Percentiles rank a stretch among this genome's conserved stretches.
phyloP scores from a whole-genome alignment of 2,888 invertebrate genomes.

The Euzetes globulus region DNA sequence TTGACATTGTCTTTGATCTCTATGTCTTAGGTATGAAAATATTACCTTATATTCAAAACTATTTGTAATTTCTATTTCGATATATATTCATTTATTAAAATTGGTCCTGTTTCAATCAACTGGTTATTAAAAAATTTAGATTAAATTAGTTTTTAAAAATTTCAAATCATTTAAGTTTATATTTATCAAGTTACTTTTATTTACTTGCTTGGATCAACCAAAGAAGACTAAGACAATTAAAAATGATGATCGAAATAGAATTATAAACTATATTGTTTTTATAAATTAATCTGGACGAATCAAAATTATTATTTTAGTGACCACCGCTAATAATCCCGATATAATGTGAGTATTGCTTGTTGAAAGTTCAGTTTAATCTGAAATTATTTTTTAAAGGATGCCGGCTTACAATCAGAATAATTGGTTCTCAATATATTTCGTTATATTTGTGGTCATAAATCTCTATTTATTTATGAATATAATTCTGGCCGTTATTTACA shows the following conservation, averaged over 20 bases:
- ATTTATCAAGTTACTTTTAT: no score
- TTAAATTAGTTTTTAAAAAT: no score
- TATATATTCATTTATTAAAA: neutral
- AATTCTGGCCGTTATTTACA: conserved; percentile 51
- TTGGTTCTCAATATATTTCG: conserved; percentile 50
- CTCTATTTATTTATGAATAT: conserved; percentile 52
- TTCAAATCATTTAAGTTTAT: no score
- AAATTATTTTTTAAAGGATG: conserved; percentile 46
- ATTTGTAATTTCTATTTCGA: neutral
- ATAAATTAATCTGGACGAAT: no score
- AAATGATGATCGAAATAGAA: neutral
- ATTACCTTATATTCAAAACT: neutral
- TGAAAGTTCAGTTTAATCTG: neutral
- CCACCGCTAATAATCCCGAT: conserved; percentile 52
- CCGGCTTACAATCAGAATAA: conserved; percentile 49
- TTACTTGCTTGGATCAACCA: no score
- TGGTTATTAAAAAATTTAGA: no score
- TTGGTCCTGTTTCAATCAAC: neutral
- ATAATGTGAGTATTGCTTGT: conserved; percentile 47
- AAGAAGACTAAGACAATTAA: no score
- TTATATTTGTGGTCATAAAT: conserved; percentile 49
- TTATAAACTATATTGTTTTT: neutral
- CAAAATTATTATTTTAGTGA: conserved; percentile 42
- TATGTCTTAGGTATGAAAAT: conserved; percentile 47
- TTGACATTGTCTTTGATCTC: conserved; percentile 50